Evolutionary conservation across 2,888 invertebrate genomes (phyloP), one percentile per base, ranked within the genome.

Genomic region (Pristionchus maxplancki): DNA sequence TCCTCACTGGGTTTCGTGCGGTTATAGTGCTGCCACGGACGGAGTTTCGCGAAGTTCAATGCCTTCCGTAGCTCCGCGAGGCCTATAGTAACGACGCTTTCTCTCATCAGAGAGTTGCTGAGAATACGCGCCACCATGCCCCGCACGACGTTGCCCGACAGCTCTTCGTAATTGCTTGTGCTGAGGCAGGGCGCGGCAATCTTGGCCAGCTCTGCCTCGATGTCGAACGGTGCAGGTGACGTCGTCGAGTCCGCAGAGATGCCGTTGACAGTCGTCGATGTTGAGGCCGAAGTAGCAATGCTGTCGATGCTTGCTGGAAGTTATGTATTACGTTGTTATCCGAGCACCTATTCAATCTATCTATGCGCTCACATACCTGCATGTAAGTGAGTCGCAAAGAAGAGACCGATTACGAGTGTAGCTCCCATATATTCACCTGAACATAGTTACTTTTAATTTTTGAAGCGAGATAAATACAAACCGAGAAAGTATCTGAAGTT

Each of bases 121-220:
- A 84, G 64, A 20, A 24, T 3, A 40, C 28, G 67, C 53, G 71
- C 85, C 28, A 67, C 34, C 1, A 9, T n/a, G 48, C 50, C 6
- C 50, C 17, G n/a, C 15, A 88, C 64, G 64, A 88, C 34, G 31
- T 82, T 58, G 17, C 88, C 88, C 37, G 89, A 88, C 64, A 90
- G 88, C 64, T 87, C 64, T 48, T 90, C 89, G 84, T 89, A 81
- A 40, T 90, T 85, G 82, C 50, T 37, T 53, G 50, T 44, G 40
- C 87, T 89, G 17, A 89, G 44, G 88, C 89, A 89, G 67, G 88
- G 67, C 20, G 87, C 71, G 64, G 89, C 64, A 9, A 88, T 67
- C 86, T 87, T 89, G 74, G 87, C 28, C n/a, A 90, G 82, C 86
- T 89, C 83, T 50, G 87, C 64, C 1, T 62, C 85, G 1, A 62